Percentiles rank a stretch among this genome's conserved stretches.
Evolutionary conservation across 2,113 vertebrate genomes (phyloP).

Genomic region (Corythoichthys intestinalis): DNA sequence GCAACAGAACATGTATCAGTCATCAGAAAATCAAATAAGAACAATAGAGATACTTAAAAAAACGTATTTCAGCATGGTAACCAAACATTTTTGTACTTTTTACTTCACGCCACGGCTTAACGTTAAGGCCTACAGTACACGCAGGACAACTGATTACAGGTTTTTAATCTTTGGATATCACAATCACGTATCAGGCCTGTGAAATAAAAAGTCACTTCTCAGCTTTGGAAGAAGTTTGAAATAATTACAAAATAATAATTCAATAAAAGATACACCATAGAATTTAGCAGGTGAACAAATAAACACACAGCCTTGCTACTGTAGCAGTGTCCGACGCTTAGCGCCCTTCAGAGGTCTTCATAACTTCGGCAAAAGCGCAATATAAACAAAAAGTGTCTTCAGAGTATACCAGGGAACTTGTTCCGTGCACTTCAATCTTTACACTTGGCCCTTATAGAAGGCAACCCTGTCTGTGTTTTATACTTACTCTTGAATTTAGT

Average conservation of each 20-base stretch:
- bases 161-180: slow-evolving; percentile 1
- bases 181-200: background rate
- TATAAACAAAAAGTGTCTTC: background rate
- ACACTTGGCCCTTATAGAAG: background rate
- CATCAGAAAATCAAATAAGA: background rate
- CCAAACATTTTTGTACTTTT: too few species aligned
- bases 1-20: too few species aligned
- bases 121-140: background rate
- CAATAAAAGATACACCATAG: background rate
- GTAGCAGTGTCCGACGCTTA: background rate
- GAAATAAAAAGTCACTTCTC: background rate
- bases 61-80: background rate
- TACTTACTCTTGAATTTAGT: slow-evolving; percentile 31
- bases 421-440: background rate
- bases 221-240: background rate
- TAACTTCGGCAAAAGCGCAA: background rate
- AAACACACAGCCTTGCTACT: background rate
- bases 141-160: background rate
- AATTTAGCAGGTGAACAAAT: background rate
- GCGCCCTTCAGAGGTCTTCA: background rate
- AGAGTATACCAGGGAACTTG: background rate
- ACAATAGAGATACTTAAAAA: background rate
- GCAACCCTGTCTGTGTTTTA: background rate
- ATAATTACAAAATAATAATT: background rate
- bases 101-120: background rate